phyloP scores from a whole-genome alignment of 1,140 invertebrate genomes.

The Cherax destructor region DNA sequence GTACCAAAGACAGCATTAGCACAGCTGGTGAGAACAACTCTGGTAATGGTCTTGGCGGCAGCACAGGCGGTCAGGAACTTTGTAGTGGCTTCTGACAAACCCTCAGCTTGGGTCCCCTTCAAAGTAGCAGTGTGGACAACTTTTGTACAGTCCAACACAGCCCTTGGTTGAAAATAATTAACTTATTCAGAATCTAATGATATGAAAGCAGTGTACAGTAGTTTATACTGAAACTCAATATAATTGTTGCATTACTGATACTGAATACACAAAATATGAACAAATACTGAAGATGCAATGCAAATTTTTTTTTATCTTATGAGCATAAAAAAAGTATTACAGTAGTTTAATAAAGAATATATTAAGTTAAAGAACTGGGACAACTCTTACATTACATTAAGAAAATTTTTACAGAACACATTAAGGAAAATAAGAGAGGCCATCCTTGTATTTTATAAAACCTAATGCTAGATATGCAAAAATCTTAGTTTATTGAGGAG shows the following conservation, averaged over 20 bases:
- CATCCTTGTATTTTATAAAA: no score
- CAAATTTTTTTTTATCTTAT: no score
- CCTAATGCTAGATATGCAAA: no score
- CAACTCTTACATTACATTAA: no score
- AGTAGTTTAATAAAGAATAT: no score
- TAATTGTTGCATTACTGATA: neutral
- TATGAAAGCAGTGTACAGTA: neutral
- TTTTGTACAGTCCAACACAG: constrained; percentile 32
- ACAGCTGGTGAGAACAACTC: constrained; percentile 39
- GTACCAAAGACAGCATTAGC: constrained; percentile 39
- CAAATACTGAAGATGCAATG: no score
- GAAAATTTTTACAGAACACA: no score
- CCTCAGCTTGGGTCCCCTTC: constrained; percentile 20
- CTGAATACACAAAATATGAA: neutral
- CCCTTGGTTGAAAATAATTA: constrained; percentile 17
- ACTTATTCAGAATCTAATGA: neutral
- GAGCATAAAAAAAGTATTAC: no score
- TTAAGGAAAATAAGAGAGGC: no score
- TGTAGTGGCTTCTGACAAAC: constrained; percentile 8
- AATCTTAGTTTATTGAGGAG: no score
- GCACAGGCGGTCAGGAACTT: constrained; percentile 33
- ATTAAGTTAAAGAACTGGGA: no score
- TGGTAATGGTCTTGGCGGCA: constrained; percentile 26
- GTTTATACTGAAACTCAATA: neutral
- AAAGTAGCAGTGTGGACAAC: constrained; percentile 41